Percentiles rank a stretch among this genome's conserved stretches.
phyloP scores from a whole-genome alignment of 2,797 vertebrate genomes.

The Microhierax caerulescens region DNA sequence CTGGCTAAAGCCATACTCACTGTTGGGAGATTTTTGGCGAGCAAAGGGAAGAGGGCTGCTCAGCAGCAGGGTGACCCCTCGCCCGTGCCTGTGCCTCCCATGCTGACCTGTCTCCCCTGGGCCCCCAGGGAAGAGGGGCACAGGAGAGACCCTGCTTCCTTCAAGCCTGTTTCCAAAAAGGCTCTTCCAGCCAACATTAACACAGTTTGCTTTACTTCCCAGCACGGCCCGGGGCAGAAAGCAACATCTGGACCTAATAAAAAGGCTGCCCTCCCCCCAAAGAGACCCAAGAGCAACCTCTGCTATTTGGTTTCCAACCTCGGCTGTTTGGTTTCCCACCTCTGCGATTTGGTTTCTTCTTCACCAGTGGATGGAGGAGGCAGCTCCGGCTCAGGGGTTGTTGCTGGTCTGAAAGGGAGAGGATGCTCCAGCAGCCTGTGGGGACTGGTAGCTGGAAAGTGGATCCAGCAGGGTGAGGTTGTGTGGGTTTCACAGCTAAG shows the following conservation, averaged over 20 bases:
- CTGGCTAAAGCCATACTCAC: neutral
- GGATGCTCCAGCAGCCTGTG: neutral
- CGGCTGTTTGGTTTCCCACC: conserved; percentile 11
- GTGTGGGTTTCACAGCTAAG: neutral
- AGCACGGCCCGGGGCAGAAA: conserved; percentile 10
- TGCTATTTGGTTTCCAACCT: conserved; percentile 21
- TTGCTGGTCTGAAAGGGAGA: neutral
- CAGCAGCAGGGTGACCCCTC: neutral
- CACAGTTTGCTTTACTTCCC: conserved; percentile 31
- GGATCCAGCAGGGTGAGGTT: neutral
- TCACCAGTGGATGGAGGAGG: neutral
- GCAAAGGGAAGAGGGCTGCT: neutral
- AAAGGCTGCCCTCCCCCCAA: neutral
- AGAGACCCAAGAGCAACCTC: conserved; percentile 16
- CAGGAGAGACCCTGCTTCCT: neutral
- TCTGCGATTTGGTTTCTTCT: neutral
- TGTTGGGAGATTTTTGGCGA: neutral
- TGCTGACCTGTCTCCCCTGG: neutral
- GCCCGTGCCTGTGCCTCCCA: neutral
- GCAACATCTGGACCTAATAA: conserved; percentile 55
- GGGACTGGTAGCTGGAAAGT: neutral
- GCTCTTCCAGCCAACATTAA: conserved; percentile 38
- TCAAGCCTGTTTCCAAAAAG: neutral
- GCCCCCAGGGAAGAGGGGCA: neutral
- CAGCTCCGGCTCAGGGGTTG: neutral